These are phyloP conservation scores for crab-eating macaque (Macaca fascicularis) DNA, from an alignment of 2,113 vertebrate genomes.

Conservation along the genomic window T2T-MFA8v1.1 NC_088391.1:101817501-101818000, in stretches of 20 bases:
- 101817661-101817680: conserved; percentile 70
- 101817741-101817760: conserved; percentile 84
- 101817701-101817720: conserved; percentile 71
- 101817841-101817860: conserved; percentile 86
- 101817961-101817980: conserved; percentile 85
- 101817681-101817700: conserved; percentile 73
- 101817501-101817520: conserved; percentile 75
- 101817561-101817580: conserved; percentile 80
- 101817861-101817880: conserved; percentile 83
- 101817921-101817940: conserved; percentile 89
- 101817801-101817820: conserved; percentile 91
- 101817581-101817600: conserved; percentile 81
- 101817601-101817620: conserved; percentile 72
- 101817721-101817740: conserved; percentile 81
- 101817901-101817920: conserved; percentile 90
- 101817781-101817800: conserved; percentile 74
- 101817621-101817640: conserved; percentile 77
- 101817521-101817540: conserved; percentile 81
- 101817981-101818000: conserved; percentile 99
- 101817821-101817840: conserved; percentile 91
- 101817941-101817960: conserved; percentile 91
- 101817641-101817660: conserved; percentile 78
- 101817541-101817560: conserved; percentile 68
- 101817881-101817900: conserved; percentile 92
- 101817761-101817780: conserved; percentile 83